Evolutionary conservation across 2,888 invertebrate genomes (phyloP), one percentile per base, ranked within the genome.

Genomic region (Drosophila pseudotakahashii): DNA sequence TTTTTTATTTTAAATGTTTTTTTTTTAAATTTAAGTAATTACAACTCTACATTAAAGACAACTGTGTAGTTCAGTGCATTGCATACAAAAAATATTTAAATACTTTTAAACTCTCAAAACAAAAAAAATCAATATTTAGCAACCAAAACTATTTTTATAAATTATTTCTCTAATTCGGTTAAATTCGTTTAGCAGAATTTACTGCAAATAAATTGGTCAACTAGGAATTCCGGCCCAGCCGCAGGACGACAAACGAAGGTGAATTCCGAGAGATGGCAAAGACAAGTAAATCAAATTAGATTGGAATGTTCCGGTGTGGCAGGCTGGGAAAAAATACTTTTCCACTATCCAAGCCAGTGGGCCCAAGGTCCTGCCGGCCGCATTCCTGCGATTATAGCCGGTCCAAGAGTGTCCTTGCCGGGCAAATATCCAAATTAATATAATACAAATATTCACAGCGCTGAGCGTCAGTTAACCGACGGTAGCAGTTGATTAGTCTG

Each of bases 371-470:
- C 39, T 19, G 32, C 10, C 36, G 26, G 50, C 48, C 50, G 19
- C 70, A 81, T 79, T 77, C 64, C 42, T 76, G 52, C n/a, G 71
- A 64, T 26, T 57, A 7, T 14, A 37, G 30, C 7, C 14, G n/a
- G 42, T 50, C 26, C 42, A 14, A 13, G 9, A 48, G 47, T 34
- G 37, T 47, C 30, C 39, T 36, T 66, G 44, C 19, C 26, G 19
- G 52, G 62, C 54, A 77, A 81, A 81, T 76, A 75, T 62, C 51
- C 69, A 81, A 83, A 79, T 86, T 86, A 86, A 82, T 86, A 78
- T 76, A 76, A 81, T 63, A 81, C 79, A 82, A 82, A 83, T 86
- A 86, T 79, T 66, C 68, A 53, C 54, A 68, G 75, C 41, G 57
- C 55, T 44, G 53, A 45, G 54, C 62, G 74, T 54, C 80, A 76